These are phyloP conservation scores for Anas bahamensis DNA, from an alignment of 2,797 vertebrate species.

Conservation along the genomic window DNA sequence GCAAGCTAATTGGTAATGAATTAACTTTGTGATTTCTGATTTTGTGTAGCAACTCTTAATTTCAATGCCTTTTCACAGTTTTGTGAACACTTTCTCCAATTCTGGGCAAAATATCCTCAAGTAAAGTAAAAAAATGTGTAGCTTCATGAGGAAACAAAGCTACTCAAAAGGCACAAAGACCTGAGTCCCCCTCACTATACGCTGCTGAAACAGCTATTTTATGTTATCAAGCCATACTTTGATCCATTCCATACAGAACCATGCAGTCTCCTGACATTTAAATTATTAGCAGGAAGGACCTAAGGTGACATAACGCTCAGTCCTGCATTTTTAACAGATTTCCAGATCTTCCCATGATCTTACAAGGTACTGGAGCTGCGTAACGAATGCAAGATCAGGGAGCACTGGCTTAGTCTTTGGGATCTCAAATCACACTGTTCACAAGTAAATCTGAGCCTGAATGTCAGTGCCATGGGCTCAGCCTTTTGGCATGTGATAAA, in stretches of 20 bases:
- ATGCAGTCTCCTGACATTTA: neutral
- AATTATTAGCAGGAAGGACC: neutral
- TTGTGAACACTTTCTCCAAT: neutral
- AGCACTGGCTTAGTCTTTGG: neutral
- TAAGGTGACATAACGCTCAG: neutral
- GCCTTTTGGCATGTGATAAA: neutral
- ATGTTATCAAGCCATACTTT: neutral
- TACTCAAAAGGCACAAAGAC: neutral
- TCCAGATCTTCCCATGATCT: neutral
- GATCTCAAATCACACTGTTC: neutral
- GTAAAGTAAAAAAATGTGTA: neutral
- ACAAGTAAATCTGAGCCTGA: neutral
- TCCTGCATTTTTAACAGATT: neutral
- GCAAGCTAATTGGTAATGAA: constrained; percentile 16
- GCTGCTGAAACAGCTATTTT: neutral
- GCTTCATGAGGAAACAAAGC: neutral
- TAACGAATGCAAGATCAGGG: neutral
- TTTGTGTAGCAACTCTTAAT: neutral
- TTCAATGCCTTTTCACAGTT: neutral
- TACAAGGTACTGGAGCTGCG: neutral
- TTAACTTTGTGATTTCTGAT: constrained; percentile 31
- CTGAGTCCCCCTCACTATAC: neutral
- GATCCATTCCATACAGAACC: neutral
- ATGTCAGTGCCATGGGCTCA: neutral
- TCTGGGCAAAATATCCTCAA: neutral